Percentiles rank a stretch among this genome's conserved stretches.
Conservation (phyloP, 2,113 vertebrate genomes). For the Mormyrus lacerda region DNA sequence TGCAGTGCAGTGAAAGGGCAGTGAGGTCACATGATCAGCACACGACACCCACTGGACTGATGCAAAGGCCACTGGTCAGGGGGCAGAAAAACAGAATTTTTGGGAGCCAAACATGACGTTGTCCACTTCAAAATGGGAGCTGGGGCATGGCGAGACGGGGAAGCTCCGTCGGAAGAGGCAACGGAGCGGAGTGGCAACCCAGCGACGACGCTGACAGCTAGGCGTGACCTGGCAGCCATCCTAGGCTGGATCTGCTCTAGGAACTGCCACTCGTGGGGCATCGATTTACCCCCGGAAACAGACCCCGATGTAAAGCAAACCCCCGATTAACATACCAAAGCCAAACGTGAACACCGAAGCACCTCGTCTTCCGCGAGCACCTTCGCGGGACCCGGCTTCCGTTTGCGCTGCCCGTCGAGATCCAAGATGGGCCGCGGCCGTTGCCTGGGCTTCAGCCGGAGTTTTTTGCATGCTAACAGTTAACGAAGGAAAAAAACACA, state of each 20-base stretch:
- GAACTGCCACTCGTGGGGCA: conserved; percentile 9
- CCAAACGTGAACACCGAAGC: not conserved
- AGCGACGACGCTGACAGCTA: not conserved
- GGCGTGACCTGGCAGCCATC: conserved; percentile 14
- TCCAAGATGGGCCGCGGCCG: not conserved
- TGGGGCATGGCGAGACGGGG: not conserved
- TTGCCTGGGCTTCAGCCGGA: not conserved
- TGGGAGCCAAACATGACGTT: not conserved
- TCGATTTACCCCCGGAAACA: not conserved
- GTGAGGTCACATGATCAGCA: not conserved
- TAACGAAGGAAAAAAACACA: not conserved
- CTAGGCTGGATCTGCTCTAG: not conserved
- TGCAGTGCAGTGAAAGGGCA: not conserved
- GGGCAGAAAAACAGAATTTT: not conserved
- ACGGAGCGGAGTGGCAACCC: not conserved
- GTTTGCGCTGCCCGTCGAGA: not conserved
- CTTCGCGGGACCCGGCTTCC: not conserved
- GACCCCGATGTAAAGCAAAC: not conserved
- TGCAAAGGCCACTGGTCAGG: not conserved
- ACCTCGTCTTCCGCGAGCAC: not conserved
- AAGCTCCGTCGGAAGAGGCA: not conserved
- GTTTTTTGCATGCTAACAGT: not conserved
- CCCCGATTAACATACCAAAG: conserved; percentile 32
- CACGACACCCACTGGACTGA: not conserved
- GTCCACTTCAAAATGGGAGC: not conserved